Base-by-base conservation (phyloP, 1,140 invertebrate genomes). In the Pectinophora gossypiella region DNA sequence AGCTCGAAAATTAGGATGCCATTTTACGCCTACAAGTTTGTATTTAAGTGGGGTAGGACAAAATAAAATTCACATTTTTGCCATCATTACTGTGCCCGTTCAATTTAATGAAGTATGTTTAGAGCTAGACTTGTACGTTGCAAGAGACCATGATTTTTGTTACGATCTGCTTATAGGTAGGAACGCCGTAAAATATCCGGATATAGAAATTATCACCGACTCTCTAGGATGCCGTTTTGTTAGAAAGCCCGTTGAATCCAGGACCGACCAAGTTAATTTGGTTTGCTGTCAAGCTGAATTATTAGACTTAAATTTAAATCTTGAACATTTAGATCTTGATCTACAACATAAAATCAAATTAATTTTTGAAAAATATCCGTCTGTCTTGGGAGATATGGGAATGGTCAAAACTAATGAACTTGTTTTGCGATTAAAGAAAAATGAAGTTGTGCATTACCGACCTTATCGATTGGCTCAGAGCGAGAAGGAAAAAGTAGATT, bases 91-190 rank as follows among this genome's bases (percentile, higher is more conserved):
- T 27, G 43, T 44, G 7, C 32, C 48, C 0, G 48, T 63, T 44
- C 22, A 42, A 38, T 56, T 51, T 36, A 13, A 47, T 12, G 47
- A 53, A 13, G 12, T 54, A n/a, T 54, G 38, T 46, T 35, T 63
- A 22, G 56, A 59, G 44, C 15, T 59, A 16, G 61, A 63, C 20
- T 40, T 63, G 6, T 46, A 53, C 47, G 53, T 63, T 15, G 36
- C 22, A 2, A 51, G 20, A 18, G 52, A 62, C 20, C 13, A 44
- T 16, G 43, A 51, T 15, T 56, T 32, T 19, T 22, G 16, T 27
- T 57, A 54, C 19, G 59, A 57, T 51, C 20, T 43, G 19, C n/a
- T 57, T 23, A 61, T 57, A 50, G 59, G 59, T 16, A 44, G 42
- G 56, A 54, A 56, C 21, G 47, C 22, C 19, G 16, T 56, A 13